Evolutionary conservation across 1,140 invertebrate genomes (phyloP).

Genomic region (Ylistrum balloti): DNA sequence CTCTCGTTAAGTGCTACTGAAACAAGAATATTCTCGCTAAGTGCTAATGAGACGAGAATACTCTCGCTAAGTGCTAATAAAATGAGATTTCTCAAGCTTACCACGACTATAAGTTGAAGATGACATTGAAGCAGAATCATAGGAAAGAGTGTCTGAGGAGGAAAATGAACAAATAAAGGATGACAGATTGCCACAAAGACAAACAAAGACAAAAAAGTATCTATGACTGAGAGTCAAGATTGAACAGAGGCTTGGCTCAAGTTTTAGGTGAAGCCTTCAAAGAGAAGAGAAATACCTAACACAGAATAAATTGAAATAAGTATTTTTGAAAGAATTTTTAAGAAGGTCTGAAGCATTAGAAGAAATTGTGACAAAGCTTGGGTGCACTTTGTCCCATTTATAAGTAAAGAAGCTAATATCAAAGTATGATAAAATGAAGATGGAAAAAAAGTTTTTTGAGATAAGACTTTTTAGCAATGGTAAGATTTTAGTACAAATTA

Average conservation of each 20-base stretch:
- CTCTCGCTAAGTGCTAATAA: neutral
- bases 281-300: neutral
- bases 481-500: neutral
- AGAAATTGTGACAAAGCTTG: too few species aligned
- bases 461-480: neutral
- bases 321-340: neutral
- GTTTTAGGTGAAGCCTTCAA: neutral
- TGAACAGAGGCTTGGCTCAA: neutral
- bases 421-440: neutral
- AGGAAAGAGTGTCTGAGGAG: slow-evolving; percentile 46
- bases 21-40: neutral
- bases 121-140: slow-evolving; percentile 61
- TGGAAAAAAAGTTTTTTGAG: neutral
- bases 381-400: neutral
- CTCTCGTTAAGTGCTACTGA: neutral
- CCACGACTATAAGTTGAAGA: slow-evolving; percentile 61
- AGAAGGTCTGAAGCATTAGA: neutral
- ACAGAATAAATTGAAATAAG: neutral
- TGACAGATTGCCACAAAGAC: neutral
- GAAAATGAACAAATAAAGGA: slow-evolving; percentile 31
- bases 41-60: neutral
- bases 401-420: neutral
- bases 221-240: neutral
- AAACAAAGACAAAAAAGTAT: neutral
- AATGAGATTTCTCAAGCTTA: slow-evolving; percentile 47